Evolutionary conservation across 2,797 vertebrate species (phyloP).

Genomic region (Muscicapa striata): DNA sequence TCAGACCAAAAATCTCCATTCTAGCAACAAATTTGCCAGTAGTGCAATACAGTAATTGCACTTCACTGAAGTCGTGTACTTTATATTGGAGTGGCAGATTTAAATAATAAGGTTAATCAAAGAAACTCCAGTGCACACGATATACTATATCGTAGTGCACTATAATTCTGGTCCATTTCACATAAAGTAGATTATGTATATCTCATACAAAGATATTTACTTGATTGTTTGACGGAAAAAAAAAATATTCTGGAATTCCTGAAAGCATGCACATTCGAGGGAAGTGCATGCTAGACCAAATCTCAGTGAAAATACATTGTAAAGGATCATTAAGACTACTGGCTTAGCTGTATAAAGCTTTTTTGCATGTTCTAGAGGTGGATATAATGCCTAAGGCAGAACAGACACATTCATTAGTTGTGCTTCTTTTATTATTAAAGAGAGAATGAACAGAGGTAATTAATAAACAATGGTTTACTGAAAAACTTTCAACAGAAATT

Average conservation of each 20-base stretch:
- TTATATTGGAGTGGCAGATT: not conserved
- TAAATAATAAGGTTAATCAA: not conserved
- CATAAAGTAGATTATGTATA: not conserved
- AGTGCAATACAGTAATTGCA: not conserved
- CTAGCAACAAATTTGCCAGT: not conserved
- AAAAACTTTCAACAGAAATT: not conserved
- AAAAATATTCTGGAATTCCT: not conserved
- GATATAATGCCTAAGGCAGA: not conserved
- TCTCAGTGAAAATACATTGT: not conserved
- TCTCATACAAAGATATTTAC: not conserved
- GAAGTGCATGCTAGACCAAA: not conserved
- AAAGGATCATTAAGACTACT: not conserved
- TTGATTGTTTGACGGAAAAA: not conserved
- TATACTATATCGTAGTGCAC: not conserved
- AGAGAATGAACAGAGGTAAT: not conserved
- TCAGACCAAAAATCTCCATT: not conserved
- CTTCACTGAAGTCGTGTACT: not conserved
- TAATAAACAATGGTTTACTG: conserved; percentile 18
- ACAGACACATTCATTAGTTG: not conserved
- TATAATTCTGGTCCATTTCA: not conserved
- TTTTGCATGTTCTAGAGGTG: not conserved
- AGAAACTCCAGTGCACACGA: not conserved
- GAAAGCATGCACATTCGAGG: not conserved
- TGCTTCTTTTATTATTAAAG: conserved; percentile 28
- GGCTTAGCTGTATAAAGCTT: not conserved